A percentile compares a stretch with the other conserved stretches of the same genome.
phyloP scores from a whole-genome alignment of 2,113 vertebrate genomes.

The Tinamus guttatus region DNA sequence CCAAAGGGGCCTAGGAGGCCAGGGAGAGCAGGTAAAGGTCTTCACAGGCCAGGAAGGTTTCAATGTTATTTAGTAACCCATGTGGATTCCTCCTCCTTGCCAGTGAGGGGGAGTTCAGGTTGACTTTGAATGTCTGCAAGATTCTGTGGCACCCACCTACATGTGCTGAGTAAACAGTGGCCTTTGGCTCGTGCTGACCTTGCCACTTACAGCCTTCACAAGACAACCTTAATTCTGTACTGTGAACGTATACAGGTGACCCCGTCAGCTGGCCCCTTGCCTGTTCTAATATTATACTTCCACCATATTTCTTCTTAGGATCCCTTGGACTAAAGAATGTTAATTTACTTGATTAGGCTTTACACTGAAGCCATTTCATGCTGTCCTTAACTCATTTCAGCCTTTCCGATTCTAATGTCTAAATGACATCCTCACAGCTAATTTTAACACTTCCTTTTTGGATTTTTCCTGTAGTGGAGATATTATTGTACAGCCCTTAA shows the following conservation, averaged over 20 bases:
- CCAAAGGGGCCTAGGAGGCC: accelerated
- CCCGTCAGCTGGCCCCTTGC: not conserved
- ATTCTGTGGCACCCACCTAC: not conserved
- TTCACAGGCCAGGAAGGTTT: not conserved
- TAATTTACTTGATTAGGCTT: not conserved
- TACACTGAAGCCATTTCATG: not conserved
- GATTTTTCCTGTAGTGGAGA: not conserved
- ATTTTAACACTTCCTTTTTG: conserved; percentile 23
- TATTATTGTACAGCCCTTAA: not conserved
- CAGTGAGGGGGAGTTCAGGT: not conserved
- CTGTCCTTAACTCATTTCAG: not conserved
- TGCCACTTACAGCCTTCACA: not conserved
- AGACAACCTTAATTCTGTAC: not conserved
- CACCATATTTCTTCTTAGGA: not conserved
- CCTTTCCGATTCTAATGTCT: not conserved
- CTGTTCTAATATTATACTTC: not conserved
- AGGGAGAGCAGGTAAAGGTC: not conserved
- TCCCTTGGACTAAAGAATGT: not conserved
- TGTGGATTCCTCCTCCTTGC: not conserved
- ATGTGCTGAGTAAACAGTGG: accelerated
- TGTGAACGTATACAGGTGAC: not conserved
- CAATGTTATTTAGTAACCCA: not conserved
- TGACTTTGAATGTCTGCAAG: not conserved
- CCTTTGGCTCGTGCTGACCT: not conserved
- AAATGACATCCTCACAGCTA: not conserved